Evolutionary conservation across 2,888 invertebrate species (phyloP).

Genomic region (Xiphydria camelus): DNA sequence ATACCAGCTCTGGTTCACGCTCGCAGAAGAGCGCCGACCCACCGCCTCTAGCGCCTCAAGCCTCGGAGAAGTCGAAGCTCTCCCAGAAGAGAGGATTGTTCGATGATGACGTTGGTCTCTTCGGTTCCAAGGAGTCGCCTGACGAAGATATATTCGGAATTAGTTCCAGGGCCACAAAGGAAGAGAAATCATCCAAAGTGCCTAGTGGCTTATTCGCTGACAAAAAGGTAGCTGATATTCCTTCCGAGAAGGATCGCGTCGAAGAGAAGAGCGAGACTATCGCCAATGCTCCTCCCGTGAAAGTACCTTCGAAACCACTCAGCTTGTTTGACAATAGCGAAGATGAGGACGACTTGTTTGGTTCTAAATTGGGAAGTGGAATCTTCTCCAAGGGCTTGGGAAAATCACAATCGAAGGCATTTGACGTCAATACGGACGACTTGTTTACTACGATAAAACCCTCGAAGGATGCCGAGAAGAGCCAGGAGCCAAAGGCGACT

Average conservation of each 20-base stretch:
- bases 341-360: constrained; percentile 38
- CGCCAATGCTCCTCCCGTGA: background rate
- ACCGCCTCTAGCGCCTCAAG: constrained; percentile 25
- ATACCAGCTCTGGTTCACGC: constrained; percentile 43
- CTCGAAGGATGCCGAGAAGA: background rate
- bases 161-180: background rate
- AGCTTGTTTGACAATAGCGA: constrained; percentile 41
- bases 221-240: background rate
- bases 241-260: background rate
- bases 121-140: constrained; percentile 32
- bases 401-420: constrained; percentile 5
- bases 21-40: constrained; percentile 45
- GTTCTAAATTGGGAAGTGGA: constrained; percentile 18
- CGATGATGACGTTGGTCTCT: constrained; percentile 40
- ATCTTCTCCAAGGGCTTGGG: background rate
- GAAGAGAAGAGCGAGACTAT: constrained; percentile 2
- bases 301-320: constrained; percentile 15
- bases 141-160: constrained; percentile 44
- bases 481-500: background rate
- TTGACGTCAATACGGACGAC: constrained; percentile 7
- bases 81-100: constrained; percentile 34
- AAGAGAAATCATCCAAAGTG: background rate
- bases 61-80: constrained; percentile 25
- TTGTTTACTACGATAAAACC: constrained; percentile 5
- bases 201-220: background rate